Percentiles rank a stretch among this genome's conserved stretches.
Conservation (phyloP, 2,888 invertebrate genomes). For the Rugalucina vietnamica region DNA sequence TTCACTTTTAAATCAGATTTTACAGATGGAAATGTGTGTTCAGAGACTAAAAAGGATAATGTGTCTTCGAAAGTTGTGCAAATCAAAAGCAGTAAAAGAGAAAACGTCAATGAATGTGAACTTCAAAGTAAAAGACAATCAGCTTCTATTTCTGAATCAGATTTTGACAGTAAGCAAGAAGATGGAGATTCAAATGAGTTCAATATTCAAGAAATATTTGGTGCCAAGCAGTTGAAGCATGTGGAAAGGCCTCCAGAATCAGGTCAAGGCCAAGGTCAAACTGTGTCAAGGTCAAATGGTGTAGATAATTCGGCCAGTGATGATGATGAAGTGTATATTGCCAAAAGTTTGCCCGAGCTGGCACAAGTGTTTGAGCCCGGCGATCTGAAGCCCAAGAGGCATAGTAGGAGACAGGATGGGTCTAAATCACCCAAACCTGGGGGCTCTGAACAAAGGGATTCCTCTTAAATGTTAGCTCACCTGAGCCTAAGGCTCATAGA, state of each 20-base stretch:
- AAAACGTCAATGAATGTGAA: not conserved
- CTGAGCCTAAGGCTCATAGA: too few species aligned
- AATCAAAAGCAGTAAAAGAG: too few species aligned
- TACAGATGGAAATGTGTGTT: not conserved
- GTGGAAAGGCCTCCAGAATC: not conserved
- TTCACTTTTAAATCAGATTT: not conserved
- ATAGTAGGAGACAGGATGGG: slow-evolving; percentile 27
- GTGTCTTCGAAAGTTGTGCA: too few species aligned
- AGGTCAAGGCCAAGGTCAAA: not conserved
- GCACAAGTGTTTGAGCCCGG: slow-evolving; percentile 64
- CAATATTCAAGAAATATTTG: not conserved
- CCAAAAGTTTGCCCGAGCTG: slow-evolving; percentile 58
- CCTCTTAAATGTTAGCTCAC: too few species aligned
- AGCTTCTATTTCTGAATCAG: not conserved
- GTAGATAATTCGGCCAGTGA: slow-evolving; percentile 17
- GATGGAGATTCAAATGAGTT: not conserved
- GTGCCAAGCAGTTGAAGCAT: slow-evolving; percentile 1
- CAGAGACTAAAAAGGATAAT: not conserved
- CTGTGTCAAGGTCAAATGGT: slow-evolving; percentile 21
- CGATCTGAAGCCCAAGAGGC: slow-evolving; percentile 52
- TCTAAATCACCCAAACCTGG: slow-evolving; percentile 1
- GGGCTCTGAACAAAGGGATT: too few species aligned
- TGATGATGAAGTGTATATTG: slow-evolving; percentile 52
- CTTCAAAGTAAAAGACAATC: not conserved
- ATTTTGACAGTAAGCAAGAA: not conserved